These are phyloP conservation scores for Alectura lathami DNA, from an alignment of 2,113 vertebrate species.

Conservation along the genomic window DNA sequence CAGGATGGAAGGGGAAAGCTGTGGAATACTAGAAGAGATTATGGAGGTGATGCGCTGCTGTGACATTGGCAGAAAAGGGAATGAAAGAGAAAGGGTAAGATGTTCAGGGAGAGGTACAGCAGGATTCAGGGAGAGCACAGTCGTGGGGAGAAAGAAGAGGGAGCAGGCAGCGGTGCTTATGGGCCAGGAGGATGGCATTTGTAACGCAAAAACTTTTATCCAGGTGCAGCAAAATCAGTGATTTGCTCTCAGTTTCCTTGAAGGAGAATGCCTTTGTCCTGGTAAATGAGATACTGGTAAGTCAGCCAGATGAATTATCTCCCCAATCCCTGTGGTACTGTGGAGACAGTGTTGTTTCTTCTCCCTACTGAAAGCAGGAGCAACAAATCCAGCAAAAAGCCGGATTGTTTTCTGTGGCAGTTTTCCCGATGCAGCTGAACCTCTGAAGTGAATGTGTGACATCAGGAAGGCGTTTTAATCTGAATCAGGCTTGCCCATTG, in stretches of 20 bases:
- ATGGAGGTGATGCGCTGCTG: neutral
- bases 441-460: constrained; percentile 30
- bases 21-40: neutral
- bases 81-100: neutral
- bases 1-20: neutral
- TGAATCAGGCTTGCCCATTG: constrained; percentile 9
- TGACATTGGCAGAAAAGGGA: neutral
- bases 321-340: neutral
- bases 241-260: neutral
- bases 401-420: neutral
- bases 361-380: neutral
- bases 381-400: neutral
- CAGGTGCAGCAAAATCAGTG: neutral
- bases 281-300: neutral
- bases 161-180: neutral
- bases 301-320: neutral
- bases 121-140: neutral
- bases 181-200: neutral
- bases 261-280: neutral
- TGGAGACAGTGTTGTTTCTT: neutral
- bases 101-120: neutral
- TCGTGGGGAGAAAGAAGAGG: neutral
- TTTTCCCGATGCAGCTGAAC: constrained; percentile 2
- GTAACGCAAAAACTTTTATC: neutral
- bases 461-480: constrained; percentile 38